Percentiles rank a stretch among this genome's conserved stretches.
These are phyloP conservation scores for Orycteropus afer DNA, from an alignment of 2,113 vertebrate species.

Conservation along the genomic window DNA sequence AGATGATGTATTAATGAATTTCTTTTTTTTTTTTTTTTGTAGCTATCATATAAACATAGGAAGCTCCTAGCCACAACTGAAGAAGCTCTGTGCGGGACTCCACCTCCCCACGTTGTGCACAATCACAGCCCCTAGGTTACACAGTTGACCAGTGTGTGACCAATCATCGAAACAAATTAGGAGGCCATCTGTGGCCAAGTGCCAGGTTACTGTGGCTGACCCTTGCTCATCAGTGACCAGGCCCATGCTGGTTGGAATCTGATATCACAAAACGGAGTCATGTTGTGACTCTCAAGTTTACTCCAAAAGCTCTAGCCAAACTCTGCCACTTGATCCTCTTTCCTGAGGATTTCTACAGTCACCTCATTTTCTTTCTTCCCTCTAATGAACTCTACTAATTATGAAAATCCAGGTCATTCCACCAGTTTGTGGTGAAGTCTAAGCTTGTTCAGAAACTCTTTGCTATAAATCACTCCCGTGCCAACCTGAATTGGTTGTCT, in stretches of 20 bases:
- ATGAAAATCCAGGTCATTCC: neutral
- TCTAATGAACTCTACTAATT: neutral
- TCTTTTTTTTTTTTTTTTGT: neutral
- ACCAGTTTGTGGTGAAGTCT: neutral
- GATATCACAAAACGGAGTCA: neutral
- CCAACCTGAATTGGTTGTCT: neutral
- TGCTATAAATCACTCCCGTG: slow-evolving; percentile 10
- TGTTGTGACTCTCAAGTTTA: neutral
- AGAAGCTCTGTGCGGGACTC: too few relatives aligned
- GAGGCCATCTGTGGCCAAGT: neutral
- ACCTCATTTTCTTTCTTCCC: neutral
- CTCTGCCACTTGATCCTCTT: neutral
- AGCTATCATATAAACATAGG: too few relatives aligned
- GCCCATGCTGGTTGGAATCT: neutral
- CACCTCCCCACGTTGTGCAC: neutral
- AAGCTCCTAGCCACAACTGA: neutral
- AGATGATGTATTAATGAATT: neutral
- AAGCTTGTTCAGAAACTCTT: neutral
- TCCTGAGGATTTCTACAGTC: neutral
- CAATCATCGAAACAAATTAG: neutral
- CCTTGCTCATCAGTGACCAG: neutral
- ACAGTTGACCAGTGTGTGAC: neutral
- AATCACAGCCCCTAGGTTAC: neutral
- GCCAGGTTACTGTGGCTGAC: neutral
- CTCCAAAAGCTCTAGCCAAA: neutral